A percentile compares a stretch with the other conserved stretches of the same genome.
Evolutionary conservation across 23 tunicate genomes (phyloP).

Genomic region (Styela plicata): DNA sequence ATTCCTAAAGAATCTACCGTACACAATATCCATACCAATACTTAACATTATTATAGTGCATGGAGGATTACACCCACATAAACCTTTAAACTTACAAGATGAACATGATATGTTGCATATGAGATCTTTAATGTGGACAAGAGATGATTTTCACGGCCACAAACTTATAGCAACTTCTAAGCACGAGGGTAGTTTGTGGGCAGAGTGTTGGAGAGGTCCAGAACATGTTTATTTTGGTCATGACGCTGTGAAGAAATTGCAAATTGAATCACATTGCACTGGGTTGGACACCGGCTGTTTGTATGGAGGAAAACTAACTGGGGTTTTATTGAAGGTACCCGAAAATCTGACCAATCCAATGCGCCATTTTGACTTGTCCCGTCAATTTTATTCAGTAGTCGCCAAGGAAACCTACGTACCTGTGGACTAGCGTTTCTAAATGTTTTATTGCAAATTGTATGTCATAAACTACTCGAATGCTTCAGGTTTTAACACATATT

Average conservation of each 20-base stretch:
- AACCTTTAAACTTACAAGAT: constrained; percentile 43
- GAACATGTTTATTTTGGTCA: constrained; percentile 94
- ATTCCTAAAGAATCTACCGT: constrained; percentile 62
- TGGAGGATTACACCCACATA: constrained; percentile 71
- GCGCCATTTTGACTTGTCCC: background rate
- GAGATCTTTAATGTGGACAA: constrained; percentile 43
- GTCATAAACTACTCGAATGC: too few species aligned
- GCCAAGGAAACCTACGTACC: constrained; percentile 20
- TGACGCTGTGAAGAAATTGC: constrained; percentile 69
- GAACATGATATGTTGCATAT: constrained; percentile 64
- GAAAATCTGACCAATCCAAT: background rate
- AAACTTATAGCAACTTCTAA: constrained; percentile 31
- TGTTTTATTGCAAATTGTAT: too few species aligned
- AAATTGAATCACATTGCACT: constrained; percentile 39
- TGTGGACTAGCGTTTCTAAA: constrained; percentile 22
- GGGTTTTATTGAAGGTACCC: constrained; percentile 32
- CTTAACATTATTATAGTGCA: constrained; percentile 67
- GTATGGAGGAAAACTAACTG: constrained; percentile 84
- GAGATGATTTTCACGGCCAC: constrained; percentile 60
- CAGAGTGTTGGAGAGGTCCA: constrained; percentile 60
- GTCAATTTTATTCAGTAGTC: constrained; percentile 17
- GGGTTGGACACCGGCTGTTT: constrained; percentile 95
- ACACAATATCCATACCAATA: constrained; percentile 67
- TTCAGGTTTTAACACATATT: too few species aligned
- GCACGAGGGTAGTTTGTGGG: constrained; percentile 64